Evolutionary conservation across 2,797 vertebrate genomes (phyloP).

Genomic region (Manis pentadactyla): DNA sequence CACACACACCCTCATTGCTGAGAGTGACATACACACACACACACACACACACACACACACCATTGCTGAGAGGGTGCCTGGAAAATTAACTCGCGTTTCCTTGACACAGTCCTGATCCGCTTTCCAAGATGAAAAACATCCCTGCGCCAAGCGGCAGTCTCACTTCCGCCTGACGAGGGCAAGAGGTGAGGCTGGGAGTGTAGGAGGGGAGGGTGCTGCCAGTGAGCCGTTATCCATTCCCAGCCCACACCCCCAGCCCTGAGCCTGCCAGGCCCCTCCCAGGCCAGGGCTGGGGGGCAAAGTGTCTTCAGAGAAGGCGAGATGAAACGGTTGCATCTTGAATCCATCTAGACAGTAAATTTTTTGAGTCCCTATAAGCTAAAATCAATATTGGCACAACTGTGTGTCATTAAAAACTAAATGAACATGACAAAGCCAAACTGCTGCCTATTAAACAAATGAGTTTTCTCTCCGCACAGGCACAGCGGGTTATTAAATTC

Average conservation of each 20-base stretch:
- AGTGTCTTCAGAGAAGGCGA: slow-evolving; percentile 66
- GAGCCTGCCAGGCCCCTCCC: fast-evolving
- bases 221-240: fast-evolving
- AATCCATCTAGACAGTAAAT: slow-evolving; percentile 88
- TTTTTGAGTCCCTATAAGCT: slow-evolving; percentile 90
- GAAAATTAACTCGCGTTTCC: slow-evolving; percentile 69
- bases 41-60: neutral
- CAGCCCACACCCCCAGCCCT: neutral
- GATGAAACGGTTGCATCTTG: slow-evolving; percentile 82
- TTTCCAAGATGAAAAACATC: slow-evolving; percentile 59
- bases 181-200: neutral
- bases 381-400: slow-evolving; percentile 92
- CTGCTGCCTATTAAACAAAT: slow-evolving; percentile 89
- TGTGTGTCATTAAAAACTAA: slow-evolving; percentile 90
- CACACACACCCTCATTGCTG: neutral
- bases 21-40: no score
- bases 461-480: slow-evolving; percentile 86
- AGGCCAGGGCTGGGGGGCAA: neutral
- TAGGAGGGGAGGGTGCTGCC: fast-evolving
- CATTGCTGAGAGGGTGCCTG: neutral
- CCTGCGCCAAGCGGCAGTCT: neutral
- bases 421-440: slow-evolving; percentile 90
- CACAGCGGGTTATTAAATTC: slow-evolving; percentile 88
- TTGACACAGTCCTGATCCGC: slow-evolving; percentile 65
- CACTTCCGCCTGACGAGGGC: neutral